These are phyloP conservation scores for Lepilemur septentrionalis DNA, from an alignment of 2,797 vertebrate genomes.

Conservation along the genomic window DNA sequence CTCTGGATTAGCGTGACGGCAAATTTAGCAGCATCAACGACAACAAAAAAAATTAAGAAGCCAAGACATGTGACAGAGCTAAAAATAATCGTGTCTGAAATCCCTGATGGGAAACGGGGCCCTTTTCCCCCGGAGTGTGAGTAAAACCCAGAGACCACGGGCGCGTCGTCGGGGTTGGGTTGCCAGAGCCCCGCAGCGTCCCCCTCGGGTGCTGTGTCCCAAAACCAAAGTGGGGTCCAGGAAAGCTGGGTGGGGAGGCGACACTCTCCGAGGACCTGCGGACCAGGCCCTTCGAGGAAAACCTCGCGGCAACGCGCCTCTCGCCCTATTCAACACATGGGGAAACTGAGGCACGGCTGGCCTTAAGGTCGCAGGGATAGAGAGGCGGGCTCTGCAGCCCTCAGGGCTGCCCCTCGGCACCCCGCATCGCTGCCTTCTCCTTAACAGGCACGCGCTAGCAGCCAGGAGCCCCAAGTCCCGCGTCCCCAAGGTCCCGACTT, in stretches of 20 bases:
- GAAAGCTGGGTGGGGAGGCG: no score
- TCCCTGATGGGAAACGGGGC: constrained; percentile 47
- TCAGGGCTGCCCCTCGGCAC: not conserved
- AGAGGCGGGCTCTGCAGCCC: not conserved
- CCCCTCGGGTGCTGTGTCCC: not conserved
- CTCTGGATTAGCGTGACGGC: constrained; percentile 34
- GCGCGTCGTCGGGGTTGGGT: not conserved
- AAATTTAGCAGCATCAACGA: constrained; percentile 71
- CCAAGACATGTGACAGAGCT: not conserved
- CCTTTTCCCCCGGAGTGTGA: constrained; percentile 51
- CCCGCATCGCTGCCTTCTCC: not conserved
- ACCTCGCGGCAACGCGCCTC: not conserved
- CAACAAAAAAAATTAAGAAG: not conserved
- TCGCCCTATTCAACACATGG: not conserved
- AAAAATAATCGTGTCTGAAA: constrained; percentile 60
- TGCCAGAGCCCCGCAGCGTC: not conserved
- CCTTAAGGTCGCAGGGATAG: not conserved
- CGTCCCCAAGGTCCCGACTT: not conserved
- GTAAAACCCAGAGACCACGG: not conserved
- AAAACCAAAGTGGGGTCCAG: not conserved
- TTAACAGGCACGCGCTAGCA: not conserved
- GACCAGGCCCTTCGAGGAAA: no score
- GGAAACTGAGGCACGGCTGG: not conserved
- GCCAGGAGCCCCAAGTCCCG: not conserved
- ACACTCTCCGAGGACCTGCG: accelerated